These are phyloP conservation scores for Troides helena DNA, from an alignment of 2,888 invertebrate species.

Conservation along the genomic window DNA sequence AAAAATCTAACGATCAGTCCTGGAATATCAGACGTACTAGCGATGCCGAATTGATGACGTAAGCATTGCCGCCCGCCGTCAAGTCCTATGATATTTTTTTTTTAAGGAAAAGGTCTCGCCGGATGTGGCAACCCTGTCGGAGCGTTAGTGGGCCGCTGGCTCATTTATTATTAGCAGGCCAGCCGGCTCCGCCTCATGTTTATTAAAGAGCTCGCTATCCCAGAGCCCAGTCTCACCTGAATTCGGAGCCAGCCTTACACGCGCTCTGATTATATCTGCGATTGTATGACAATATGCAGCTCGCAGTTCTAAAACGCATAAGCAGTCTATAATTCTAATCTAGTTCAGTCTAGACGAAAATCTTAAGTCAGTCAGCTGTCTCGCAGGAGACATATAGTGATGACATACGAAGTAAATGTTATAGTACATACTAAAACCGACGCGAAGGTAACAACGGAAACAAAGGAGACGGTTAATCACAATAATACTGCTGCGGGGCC, in stretches of 20 bases:
- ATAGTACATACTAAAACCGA: too few relatives aligned
- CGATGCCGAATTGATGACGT: too few relatives aligned
- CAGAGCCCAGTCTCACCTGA: constrained; percentile 50
- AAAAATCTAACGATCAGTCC: too few relatives aligned
- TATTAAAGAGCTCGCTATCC: constrained; percentile 56
- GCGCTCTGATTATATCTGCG: constrained; percentile 4
- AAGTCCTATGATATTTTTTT: too few relatives aligned
- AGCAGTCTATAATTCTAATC: too few relatives aligned
- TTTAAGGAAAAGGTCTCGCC: not conserved
- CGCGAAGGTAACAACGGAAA: not conserved
- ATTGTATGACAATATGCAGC: not conserved
- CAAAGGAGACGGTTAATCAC: not conserved
- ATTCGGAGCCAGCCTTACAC: constrained; percentile 35
- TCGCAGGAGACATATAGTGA: too few relatives aligned
- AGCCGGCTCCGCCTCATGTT: constrained; percentile 53
- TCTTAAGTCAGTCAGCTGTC: too few relatives aligned
- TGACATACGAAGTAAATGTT: too few relatives aligned
- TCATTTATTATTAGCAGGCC: constrained; percentile 63
- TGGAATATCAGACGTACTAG: too few relatives aligned
- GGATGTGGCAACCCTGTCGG: constrained; percentile 6
- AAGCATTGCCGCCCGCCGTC: too few relatives aligned
- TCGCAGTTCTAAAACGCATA: too few relatives aligned
- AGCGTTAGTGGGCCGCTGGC: constrained; percentile 35
- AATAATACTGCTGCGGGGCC: not conserved
- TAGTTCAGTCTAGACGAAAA: too few relatives aligned